Evolutionary conservation across 2,113 vertebrate species (phyloP).

Genomic region (Oenanthe melanoleuca): DNA sequence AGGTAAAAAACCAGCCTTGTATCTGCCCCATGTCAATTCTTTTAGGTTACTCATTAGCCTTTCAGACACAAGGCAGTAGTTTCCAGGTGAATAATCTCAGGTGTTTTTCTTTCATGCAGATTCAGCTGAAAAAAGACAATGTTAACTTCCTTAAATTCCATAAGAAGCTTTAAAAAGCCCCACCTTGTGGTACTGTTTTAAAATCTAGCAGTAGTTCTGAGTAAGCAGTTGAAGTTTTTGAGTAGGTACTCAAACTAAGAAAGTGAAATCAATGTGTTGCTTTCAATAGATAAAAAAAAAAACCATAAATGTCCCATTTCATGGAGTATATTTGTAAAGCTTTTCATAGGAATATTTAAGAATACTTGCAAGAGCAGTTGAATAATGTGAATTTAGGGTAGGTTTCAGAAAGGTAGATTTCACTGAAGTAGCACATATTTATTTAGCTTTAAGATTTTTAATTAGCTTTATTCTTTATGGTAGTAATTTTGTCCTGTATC

Average conservation of each 20-base stretch:
- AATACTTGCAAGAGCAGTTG: not conserved
- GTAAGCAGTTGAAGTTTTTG: not conserved
- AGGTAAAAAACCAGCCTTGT: constrained; percentile 67
- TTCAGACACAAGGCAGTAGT: not conserved
- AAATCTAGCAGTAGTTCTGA: not conserved
- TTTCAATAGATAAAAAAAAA: not conserved
- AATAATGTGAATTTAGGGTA: not conserved
- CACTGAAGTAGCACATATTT: not conserved
- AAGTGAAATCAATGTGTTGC: not conserved
- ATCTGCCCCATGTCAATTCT: constrained; percentile 24
- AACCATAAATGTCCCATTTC: not conserved
- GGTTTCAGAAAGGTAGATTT: not conserved
- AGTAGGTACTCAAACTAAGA: not conserved
- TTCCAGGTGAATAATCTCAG: not conserved
- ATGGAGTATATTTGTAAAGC: not conserved
- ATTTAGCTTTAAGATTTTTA: not conserved
- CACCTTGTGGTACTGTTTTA: not conserved
- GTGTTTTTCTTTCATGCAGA: not conserved
- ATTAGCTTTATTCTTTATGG: not conserved
- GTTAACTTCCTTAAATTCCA: not conserved
- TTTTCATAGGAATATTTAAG: not conserved
- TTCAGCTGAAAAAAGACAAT: not conserved
- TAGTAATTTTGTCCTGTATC: not conserved
- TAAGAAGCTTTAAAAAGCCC: not conserved
- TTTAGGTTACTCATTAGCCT: not conserved